Base-by-base conservation (phyloP, 1,140 invertebrate genomes). In the Psilanteris sp. region DNA sequence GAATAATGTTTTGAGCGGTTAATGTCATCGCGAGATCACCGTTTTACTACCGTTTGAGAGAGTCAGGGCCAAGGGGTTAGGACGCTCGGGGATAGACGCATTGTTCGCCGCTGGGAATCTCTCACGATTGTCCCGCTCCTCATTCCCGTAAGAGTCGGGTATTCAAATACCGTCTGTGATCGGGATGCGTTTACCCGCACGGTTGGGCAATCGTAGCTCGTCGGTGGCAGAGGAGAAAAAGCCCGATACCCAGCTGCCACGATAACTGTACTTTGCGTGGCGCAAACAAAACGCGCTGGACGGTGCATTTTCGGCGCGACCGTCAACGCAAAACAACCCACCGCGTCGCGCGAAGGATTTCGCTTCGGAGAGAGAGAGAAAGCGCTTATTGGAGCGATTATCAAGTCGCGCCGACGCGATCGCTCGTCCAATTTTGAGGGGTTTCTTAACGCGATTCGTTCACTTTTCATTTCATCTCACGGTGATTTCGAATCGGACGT, bases 71-170 rank as follows among this genome's bases (percentile, higher is more conserved):
- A 67, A 75, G 50, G 75, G 74, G 50, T 73, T 67, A 70, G 66
- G 59, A 68, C 61, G 71, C 46, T 61, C 77, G 80, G 78, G 79
- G 76, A 81, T 57, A 50, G 59, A 59, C 50, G 55, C 83, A 88
- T 88, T 87, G 87, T 88, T 85, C 77, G 66, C 67, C 61, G 75
- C 81, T 87, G 87, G 83, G 87, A 87, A 77, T 84, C 81, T 87
- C 86, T 81, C 87, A 88, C 82, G 84, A 87, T 88, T 88, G 86
- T 88, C 85, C 74, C 68, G 48, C 52, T 80, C 79, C 78, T 83
- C 50, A 78, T 84, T 86, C 82, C 81, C 79, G 84, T 80, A 81
- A 83, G 77, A 85, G 79, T 50, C 68, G 59, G 61, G 78, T 85
- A 85, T 87, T 86, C 82, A 86, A 86, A 87, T 84, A 72, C 46